These are phyloP conservation scores for Drosophila peninsularis DNA, from an alignment of 2,888 invertebrate genomes.

Conservation along the genomic window DNA sequence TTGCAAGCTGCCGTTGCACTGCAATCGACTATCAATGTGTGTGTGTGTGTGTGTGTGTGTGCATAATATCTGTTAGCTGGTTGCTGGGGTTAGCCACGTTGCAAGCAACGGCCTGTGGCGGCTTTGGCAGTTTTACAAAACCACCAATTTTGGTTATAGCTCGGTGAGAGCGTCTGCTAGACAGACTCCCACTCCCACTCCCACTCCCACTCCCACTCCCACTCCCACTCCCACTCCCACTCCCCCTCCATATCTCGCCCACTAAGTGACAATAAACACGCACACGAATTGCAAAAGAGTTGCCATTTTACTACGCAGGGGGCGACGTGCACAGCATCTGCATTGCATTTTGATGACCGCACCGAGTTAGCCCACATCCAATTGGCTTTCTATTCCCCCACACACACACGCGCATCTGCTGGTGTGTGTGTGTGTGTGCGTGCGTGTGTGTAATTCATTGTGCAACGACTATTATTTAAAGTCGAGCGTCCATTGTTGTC, in stretches of 20 bases:
- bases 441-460: conserved; percentile 34
- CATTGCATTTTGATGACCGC: conserved; percentile 59
- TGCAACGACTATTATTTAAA: conserved; percentile 45
- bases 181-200: neutral
- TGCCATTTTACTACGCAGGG: conserved; percentile 36
- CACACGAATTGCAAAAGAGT: conserved; percentile 58
- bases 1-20: conserved; percentile 57
- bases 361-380: conserved; percentile 54
- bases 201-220: fast-evolving
- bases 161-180: conserved; percentile 43
- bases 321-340: conserved; percentile 54
- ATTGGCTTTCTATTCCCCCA: conserved; percentile 53
- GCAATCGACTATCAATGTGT: conserved; percentile 72
- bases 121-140: conserved; percentile 71
- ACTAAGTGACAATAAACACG: conserved; percentile 74
- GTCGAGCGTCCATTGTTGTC: conserved; percentile 35
- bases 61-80: conserved; percentile 14
- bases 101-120: conserved; percentile 55
- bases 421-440: neutral
- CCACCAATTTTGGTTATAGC: conserved; percentile 73
- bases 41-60: neutral
- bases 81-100: conserved; percentile 24
- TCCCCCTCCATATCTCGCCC: conserved; percentile 1
- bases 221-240: neutral
- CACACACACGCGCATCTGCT: neutral